phyloP scores from a whole-genome alignment of 2,113 vertebrate species.

The Agelaius tricolor region DNA sequence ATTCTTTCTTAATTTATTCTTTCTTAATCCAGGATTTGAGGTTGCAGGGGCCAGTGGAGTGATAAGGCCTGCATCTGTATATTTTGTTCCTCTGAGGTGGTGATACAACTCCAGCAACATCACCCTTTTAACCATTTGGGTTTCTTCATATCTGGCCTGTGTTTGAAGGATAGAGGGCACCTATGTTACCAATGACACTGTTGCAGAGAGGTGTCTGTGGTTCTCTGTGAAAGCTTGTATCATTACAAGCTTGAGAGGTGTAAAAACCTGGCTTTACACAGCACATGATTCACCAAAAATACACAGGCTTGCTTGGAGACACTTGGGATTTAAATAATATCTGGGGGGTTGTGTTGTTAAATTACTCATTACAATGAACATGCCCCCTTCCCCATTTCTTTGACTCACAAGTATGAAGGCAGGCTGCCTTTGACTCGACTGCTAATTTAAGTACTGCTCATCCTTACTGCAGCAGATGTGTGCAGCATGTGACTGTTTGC shows the following conservation, averaged over 20 bases:
- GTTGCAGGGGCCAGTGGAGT: not conserved
- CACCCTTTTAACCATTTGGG: not conserved
- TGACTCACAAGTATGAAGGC: not conserved
- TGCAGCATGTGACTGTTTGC: not conserved
- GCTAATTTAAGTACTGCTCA: not conserved
- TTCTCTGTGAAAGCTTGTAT: not conserved
- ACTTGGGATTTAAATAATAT: not conserved
- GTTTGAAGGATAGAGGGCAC: not conserved
- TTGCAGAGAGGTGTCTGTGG: not conserved
- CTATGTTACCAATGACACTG: not conserved
- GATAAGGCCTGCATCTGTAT: not conserved
- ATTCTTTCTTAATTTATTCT: not conserved
- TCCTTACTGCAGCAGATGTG: not conserved
- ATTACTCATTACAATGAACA: not conserved
- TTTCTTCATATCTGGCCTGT: not conserved
- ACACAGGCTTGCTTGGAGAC: not conserved
- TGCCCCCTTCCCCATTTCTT: not conserved
- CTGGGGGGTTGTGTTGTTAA: not conserved
- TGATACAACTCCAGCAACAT: not conserved
- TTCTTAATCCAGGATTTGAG: not conserved
- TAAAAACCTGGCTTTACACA: not conserved
- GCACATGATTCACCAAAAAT: not conserved
- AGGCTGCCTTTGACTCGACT: not conserved
- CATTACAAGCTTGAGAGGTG: not conserved
- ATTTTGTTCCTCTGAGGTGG: not conserved